Evolutionary conservation across 1,140 invertebrate species (phyloP), one percentile per base, ranked within the genome.

Genomic region (Drosophila lacertosa): DNA sequence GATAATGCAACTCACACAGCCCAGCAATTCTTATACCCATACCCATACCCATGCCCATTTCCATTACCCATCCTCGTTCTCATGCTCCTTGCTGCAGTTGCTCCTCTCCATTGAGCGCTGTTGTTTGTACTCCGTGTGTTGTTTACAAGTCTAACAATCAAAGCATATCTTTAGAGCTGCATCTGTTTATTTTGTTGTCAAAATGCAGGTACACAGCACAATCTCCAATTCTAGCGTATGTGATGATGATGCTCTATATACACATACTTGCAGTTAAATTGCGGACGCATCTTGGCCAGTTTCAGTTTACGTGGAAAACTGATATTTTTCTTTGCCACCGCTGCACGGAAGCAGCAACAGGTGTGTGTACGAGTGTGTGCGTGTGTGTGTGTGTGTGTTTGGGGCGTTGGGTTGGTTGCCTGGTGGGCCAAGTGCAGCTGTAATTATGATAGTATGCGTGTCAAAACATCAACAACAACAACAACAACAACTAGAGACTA

Each of bases 121-220:
- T 83, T 84, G 84, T 81, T 70, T 75, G 74, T 78, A 54, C 84
- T 59, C 58, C 45, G 9, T 71, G 50, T 81, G 79, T 86, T 86
- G 82, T 86, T 81, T 86, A 88, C 77, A 74, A 69, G 82, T 88
- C 81, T 80, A 79, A 83, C 80, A 86, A 86, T 86, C 82, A 88
- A 88, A 86, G 77, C 78, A 77, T 71, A 71, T 82, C 78, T 82
- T 71, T 62, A 65, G 77, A 65, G 60, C 45, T 70, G 68, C 64
- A 77, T 88, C 77, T 86, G 74, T 86, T 86, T 86, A 82, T 88
- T 86, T 88, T 86, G 77, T 82, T 88, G 83, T 88, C 83, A 86
- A 86, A 86, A 82, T 68, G 82, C 82, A 82, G 82, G 82, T 88
- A 86, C 70, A 78, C 48, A 53, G 88, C 70, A 78, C 48, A 53